Conservation (phyloP, 2,113 vertebrate species). For the Dromiciops gliroides region DNA sequence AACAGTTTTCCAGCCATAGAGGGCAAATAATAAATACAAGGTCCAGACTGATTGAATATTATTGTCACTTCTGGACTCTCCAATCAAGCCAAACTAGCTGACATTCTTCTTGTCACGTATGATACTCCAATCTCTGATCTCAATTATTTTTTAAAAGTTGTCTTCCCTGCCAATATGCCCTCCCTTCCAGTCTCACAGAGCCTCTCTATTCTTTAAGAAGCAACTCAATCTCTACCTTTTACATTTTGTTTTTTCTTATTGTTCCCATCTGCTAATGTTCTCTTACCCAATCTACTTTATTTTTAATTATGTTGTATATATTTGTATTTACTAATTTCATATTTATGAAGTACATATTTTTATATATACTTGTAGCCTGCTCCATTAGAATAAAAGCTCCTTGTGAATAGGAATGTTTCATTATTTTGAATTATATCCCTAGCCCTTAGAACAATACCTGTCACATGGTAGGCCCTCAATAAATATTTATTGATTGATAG, state of each 20-base stretch:
- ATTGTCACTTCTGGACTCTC: not conserved
- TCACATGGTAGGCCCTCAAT: not conserved
- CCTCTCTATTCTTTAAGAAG: not conserved
- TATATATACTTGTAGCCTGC: not conserved
- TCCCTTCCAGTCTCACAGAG: not conserved
- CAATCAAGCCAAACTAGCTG: not conserved
- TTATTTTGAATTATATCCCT: not conserved
- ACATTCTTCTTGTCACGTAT: not conserved
- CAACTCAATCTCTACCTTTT: not conserved
- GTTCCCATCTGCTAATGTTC: not conserved
- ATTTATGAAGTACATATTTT: not conserved
- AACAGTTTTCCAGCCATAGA: too few species aligned
- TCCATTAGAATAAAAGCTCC: not conserved
- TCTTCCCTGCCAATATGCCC: not conserved
- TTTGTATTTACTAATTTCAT: not conserved
- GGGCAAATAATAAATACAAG: not conserved
- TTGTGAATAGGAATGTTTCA: not conserved
- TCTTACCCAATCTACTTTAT: not conserved
- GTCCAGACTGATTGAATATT: not conserved
- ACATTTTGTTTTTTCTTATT: not conserved
- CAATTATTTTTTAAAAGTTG: not conserved
- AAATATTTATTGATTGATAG: not conserved
- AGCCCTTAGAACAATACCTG: not conserved
- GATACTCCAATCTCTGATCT: not conserved
- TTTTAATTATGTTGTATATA: not conserved